Percentiles rank a stretch among this genome's conserved stretches.
These are phyloP conservation scores for Glyphotaelius pellucidus DNA, from an alignment of 2,888 invertebrate genomes.

Conservation along the genomic window DNA sequence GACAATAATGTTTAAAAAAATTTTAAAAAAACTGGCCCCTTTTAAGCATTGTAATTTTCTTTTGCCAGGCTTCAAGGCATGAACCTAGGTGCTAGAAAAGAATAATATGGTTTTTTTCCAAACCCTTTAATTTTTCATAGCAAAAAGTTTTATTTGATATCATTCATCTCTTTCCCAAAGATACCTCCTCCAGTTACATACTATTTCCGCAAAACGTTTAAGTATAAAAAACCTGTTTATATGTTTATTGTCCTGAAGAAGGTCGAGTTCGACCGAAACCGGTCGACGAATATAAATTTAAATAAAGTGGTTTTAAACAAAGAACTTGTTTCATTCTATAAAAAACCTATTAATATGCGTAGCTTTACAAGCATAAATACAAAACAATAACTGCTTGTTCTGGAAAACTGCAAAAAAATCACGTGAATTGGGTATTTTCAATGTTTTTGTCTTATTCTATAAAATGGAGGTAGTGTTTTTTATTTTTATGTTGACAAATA, in stretches of 20 bases:
- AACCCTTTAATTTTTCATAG: not conserved
- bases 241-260: too few relatives aligned
- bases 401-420: not conserved
- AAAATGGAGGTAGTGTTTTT: too few relatives aligned
- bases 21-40: not conserved
- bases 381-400: too few relatives aligned
- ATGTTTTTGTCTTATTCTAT: too few relatives aligned
- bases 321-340: too few relatives aligned
- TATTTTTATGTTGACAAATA: too few relatives aligned
- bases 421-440: not conserved
- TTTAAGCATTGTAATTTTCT: too few relatives aligned
- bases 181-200: not conserved
- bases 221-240: not conserved
- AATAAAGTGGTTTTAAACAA: too few relatives aligned
- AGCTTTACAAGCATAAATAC: too few relatives aligned
- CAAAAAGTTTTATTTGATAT: not conserved
- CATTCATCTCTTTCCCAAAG: not conserved
- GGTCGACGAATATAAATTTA: too few relatives aligned
- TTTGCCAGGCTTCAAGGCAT: not conserved
- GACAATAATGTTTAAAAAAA: not conserved
- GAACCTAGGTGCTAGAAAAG: not conserved
- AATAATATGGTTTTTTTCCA: not conserved
- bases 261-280: too few relatives aligned
- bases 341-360: too few relatives aligned
- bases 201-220: not conserved